phyloP scores from a whole-genome alignment of 2,797 vertebrate species.

The Poeciliopsis turneri region DNA sequence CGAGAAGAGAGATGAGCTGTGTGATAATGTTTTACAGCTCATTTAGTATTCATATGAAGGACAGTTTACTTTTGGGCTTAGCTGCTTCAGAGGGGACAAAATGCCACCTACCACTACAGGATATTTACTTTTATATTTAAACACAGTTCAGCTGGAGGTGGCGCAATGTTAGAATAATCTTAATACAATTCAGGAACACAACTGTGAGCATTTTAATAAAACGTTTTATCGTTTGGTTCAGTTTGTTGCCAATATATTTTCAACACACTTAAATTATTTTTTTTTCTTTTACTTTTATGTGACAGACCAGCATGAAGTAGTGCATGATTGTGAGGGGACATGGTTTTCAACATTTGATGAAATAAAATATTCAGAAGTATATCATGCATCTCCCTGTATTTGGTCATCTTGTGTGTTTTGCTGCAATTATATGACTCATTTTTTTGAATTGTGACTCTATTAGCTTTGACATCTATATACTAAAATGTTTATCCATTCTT shows the following conservation, averaged over 20 bases:
- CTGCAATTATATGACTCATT: background rate
- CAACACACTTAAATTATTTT: no score
- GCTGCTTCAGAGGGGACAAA: constrained; percentile 23
- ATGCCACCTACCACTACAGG: constrained; percentile 20
- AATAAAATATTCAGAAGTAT: background rate
- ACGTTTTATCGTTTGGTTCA: constrained; percentile 39
- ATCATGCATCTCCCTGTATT: background rate
- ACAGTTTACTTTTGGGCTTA: constrained; percentile 36
- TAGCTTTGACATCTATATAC: background rate
- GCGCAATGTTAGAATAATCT: constrained; percentile 23
- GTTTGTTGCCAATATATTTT: background rate
- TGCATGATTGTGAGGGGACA: background rate
- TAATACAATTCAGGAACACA: constrained; percentile 30
- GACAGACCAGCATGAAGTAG: background rate
- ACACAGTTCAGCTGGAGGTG: constrained; percentile 24
- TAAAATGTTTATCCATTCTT: background rate
- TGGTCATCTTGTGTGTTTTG: background rate
- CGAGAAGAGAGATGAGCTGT: constrained; percentile 46
- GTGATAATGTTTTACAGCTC: constrained; percentile 63
- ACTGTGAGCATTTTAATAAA: constrained; percentile 9
- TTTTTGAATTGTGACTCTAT: background rate
- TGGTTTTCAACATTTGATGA: background rate
- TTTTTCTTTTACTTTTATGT: background rate
- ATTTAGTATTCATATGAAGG: constrained; percentile 60
- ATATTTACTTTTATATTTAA: constrained; percentile 17